Evolutionary conservation across 2,797 vertebrate genomes (phyloP).

Genomic region (Pangasius djambal): DNA sequence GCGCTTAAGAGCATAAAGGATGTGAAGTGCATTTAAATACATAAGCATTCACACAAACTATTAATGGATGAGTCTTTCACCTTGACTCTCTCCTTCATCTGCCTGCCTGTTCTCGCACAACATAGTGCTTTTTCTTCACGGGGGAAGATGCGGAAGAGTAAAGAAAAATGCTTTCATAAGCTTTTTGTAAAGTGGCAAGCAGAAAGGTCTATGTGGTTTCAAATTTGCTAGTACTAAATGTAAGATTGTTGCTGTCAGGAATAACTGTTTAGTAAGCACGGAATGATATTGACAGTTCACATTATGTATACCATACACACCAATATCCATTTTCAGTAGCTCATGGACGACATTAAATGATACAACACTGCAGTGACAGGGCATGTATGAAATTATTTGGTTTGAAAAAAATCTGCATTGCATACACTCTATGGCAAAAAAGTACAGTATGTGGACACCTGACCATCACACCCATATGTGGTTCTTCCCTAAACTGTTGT

Average conservation of each 20-base stretch:
- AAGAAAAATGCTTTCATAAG: background rate
- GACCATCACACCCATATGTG: background rate
- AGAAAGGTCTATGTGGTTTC: no score
- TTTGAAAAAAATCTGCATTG: background rate
- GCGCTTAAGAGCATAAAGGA: background rate
- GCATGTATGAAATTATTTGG: background rate
- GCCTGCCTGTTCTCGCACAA: background rate
- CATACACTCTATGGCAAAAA: background rate
- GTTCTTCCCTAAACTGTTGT: background rate
- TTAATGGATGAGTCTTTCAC: background rate
- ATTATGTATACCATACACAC: background rate
- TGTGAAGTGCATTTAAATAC: conserved; percentile 11
- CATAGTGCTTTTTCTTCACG: background rate
- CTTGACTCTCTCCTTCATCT: conserved; percentile 16
- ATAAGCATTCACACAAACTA: background rate
- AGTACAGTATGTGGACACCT: background rate
- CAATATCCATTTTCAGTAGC: background rate
- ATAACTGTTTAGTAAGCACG: background rate
- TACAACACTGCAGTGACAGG: background rate
- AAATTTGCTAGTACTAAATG: background rate
- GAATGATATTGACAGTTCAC: background rate
- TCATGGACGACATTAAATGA: background rate
- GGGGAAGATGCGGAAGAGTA: conserved; percentile 2
- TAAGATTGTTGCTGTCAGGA: background rate
- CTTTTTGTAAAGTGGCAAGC: background rate